A percentile compares a stretch with the other conserved stretches of the same genome.
phyloP scores from a whole-genome alignment of 2,888 invertebrate genomes.

The Sinhomidia bicolor region DNA sequence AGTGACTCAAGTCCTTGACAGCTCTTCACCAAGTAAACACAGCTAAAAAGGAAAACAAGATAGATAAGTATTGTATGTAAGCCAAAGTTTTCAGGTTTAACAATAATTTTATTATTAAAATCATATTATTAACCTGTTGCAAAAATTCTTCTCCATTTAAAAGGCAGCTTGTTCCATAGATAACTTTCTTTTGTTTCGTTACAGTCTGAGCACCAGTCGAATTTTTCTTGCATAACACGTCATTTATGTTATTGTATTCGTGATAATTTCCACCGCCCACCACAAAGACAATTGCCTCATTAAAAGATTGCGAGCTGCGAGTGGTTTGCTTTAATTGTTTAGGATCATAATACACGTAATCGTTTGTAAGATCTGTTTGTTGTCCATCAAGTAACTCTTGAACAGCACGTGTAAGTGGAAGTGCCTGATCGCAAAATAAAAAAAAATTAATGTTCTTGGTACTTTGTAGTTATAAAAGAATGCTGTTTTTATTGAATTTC shows the following conservation, averaged over 20 bases:
- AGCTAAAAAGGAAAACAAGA: constrained; percentile 22
- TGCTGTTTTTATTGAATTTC: background rate
- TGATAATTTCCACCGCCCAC: constrained; percentile 99
- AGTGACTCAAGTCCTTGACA: constrained; percentile 16
- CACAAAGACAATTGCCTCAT: constrained; percentile 94
- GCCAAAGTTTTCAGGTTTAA: too few species aligned
- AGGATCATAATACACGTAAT: constrained; percentile 97
- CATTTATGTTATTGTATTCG: constrained; percentile 98
- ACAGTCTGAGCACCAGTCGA: constrained; percentile 81
- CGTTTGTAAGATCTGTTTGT: constrained; percentile 90
- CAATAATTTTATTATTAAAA: too few species aligned
- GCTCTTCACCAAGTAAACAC: constrained; percentile 29
- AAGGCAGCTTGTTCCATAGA: constrained; percentile 97
- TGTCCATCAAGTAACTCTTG: constrained; percentile 93
- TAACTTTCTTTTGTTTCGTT: constrained; percentile 87
- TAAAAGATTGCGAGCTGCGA: constrained; percentile 84
- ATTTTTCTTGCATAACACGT: constrained; percentile 86
- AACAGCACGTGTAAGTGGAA: constrained; percentile 96
- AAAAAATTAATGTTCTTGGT: background rate
- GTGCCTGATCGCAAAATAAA: constrained; percentile 85
- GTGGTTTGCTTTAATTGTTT: constrained; percentile 88
- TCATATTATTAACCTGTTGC: constrained; percentile 87
- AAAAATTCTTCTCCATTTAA: constrained; percentile 97
- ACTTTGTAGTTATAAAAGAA: background rate
- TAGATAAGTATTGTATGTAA: background rate